Base-by-base conservation (phyloP, 2,113 vertebrate genomes). In the Diphyllodes magnificus region DNA sequence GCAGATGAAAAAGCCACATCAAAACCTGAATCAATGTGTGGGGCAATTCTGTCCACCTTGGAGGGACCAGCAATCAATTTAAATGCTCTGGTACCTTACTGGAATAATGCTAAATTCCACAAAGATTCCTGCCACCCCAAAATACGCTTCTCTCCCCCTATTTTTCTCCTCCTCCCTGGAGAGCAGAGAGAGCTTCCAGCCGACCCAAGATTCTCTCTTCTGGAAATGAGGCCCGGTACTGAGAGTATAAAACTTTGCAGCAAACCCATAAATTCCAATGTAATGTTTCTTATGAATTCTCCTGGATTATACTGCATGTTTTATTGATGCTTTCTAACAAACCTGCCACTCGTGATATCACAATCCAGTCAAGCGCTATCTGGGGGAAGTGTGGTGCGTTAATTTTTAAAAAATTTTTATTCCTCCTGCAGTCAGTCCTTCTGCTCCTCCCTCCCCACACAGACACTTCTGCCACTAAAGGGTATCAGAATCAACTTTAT, bases 281-380 rank as follows among this genome's bases (percentile, higher is more conserved):
- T 45, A 90, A 53, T 45, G 37, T 65, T 95, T 69, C 53, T 53
- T 44, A 22, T 57, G 17, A 56, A 72, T 68, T 54, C 59, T 86
- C 17, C 39, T 65, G 63, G 66, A 53, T 90, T 80, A 35, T 50
- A 45, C 45, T 69, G 57, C 45, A 50, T 44, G 39, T 88, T 82
- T 94, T 85, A 86, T 85, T 60, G 87, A 65, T 73, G 59, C 45
- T 90, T 88, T 93, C 63, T 69, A 90, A 65, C 61, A 88, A 87
- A 51, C 37, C 18, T 5, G 1, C 45, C 44, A 7, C 40, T 86
- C 8, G 4, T 88, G 78, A 37, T 18, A 7, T 30, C 90, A 90
- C 37, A 56, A 82, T 19, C 39, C 33, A 53, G 16, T 30, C 54
- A 80, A 54, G 30, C 0, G 0, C 30, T 72, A 14, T 33, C 90